These are phyloP conservation scores for Ochlodes sylvanus DNA, from an alignment of 2,888 invertebrate species.

Conservation along the genomic window DNA sequence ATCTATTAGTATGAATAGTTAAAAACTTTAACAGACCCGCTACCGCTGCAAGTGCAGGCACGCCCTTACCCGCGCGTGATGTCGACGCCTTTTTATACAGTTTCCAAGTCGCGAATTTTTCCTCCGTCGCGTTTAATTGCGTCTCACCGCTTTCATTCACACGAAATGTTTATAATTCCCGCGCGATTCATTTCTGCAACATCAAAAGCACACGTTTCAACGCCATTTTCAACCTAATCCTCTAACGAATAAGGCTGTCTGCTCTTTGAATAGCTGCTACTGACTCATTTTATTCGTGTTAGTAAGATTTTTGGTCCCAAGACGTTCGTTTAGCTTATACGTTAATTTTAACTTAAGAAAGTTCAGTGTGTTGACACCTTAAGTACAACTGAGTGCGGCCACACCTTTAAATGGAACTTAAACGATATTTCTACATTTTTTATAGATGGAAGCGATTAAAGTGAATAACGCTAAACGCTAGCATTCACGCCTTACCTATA, in stretches of 20 bases:
- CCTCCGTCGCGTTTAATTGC: constrained; percentile 48
- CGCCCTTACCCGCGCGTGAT: not conserved
- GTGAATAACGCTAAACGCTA: too few relatives aligned
- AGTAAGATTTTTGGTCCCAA: constrained; percentile 23
- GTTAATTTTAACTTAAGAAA: constrained; percentile 16
- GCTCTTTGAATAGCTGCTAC: constrained; percentile 26
- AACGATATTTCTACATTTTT: too few relatives aligned
- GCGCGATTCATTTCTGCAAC: constrained; percentile 59
- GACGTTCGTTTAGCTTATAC: constrained; percentile 10
- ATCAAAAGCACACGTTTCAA: constrained; percentile 55
- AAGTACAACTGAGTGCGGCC: not conserved
- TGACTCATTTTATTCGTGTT: constrained; percentile 35
- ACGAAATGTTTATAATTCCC: constrained; percentile 68
- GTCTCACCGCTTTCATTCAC: constrained; percentile 48
- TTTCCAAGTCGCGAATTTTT: constrained; percentile 42
- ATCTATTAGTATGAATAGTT: too few relatives aligned
- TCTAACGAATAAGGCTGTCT: constrained; percentile 16
- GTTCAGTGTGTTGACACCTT: constrained; percentile 7
- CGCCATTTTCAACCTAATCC: constrained; percentile 19
- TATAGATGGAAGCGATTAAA: too few relatives aligned
- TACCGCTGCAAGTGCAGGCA: not conserved
- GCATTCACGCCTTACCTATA: too few relatives aligned
- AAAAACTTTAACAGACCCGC: not conserved
- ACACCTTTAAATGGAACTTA: not conserved
- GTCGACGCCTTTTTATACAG: constrained; percentile 47